Evolutionary conservation across 2,797 vertebrate genomes (phyloP).

Genomic region (Cyclopterus lumpus): DNA sequence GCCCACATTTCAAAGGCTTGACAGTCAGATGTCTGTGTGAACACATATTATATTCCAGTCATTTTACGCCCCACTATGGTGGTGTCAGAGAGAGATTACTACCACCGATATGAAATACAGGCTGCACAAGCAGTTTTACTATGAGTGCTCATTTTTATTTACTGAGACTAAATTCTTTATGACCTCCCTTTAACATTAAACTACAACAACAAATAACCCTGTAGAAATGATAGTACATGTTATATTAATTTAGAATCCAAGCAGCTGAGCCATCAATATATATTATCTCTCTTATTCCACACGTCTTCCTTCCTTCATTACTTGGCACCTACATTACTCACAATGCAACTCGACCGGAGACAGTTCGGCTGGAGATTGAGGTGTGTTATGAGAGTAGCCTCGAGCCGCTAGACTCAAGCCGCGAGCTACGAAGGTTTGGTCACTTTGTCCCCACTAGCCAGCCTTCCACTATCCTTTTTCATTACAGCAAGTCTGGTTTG

Average conservation of each 20-base stretch:
- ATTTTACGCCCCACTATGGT: slow-evolving; percentile 37
- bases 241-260: neutral
- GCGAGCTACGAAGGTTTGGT: neutral
- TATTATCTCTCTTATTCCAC: neutral
- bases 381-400: neutral
- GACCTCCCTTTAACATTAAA: slow-evolving; percentile 5
- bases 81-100: slow-evolving; percentile 3
- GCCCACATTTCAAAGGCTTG: slow-evolving; percentile 59
- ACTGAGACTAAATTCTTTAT: neutral
- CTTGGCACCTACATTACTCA: neutral
- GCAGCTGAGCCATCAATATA: neutral
- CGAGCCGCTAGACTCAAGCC: neutral
- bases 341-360: neutral
- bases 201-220: neutral
- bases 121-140: neutral
- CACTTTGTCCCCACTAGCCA: slow-evolving; percentile 5
- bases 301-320: neutral
- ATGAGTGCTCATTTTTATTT: slow-evolving; percentile 1
- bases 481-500: slow-evolving; percentile 40
- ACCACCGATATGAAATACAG: slow-evolving; percentile 17
- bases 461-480: slow-evolving; percentile 30
- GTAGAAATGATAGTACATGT: neutral
- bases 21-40: slow-evolving; percentile 45
- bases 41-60: slow-evolving; percentile 36
- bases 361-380: neutral